These are phyloP conservation scores for Parasteatoda lunata DNA, from an alignment of 2,888 invertebrate species.

Conservation along the genomic window DNA sequence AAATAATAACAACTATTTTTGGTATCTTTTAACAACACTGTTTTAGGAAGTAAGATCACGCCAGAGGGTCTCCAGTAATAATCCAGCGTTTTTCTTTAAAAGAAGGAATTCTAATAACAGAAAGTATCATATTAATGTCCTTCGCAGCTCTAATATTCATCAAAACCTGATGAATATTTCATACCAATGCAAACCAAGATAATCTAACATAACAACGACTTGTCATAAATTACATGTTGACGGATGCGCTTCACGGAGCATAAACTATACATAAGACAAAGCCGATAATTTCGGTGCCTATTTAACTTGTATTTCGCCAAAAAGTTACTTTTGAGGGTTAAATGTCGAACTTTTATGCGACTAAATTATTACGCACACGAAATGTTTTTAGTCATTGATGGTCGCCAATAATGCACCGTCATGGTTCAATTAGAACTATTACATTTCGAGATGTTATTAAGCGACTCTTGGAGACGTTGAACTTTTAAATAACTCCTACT, in stretches of 20 bases:
- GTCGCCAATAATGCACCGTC: slow-evolving; percentile 2
- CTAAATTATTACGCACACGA: slow-evolving; percentile 3
- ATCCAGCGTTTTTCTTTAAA: too few relatives aligned
- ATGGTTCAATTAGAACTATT: slow-evolving; percentile 1
- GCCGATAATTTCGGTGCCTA: slow-evolving; percentile 3
- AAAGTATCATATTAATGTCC: too few relatives aligned
- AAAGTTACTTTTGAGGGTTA: neutral
- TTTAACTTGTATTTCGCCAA: neutral
- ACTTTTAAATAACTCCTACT: neutral
- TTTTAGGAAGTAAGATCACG: too few relatives aligned
- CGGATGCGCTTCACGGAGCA: neutral
- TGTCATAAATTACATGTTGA: neutral
- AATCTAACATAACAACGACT: neutral
- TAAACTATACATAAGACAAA: neutral
- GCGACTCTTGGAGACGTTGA: neutral
- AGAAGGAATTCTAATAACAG: too few relatives aligned
- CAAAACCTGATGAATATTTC: neutral
- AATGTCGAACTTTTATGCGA: neutral
- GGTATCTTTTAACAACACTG: too few relatives aligned
- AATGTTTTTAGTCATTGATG: neutral
- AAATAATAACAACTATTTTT: too few relatives aligned
- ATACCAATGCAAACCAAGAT: neutral
- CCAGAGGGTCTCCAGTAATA: too few relatives aligned
- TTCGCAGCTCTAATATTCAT: neutral
- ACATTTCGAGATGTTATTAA: neutral